Conservation (phyloP, 2,113 vertebrate genomes). For the Eptesicus fuscus region DNA sequence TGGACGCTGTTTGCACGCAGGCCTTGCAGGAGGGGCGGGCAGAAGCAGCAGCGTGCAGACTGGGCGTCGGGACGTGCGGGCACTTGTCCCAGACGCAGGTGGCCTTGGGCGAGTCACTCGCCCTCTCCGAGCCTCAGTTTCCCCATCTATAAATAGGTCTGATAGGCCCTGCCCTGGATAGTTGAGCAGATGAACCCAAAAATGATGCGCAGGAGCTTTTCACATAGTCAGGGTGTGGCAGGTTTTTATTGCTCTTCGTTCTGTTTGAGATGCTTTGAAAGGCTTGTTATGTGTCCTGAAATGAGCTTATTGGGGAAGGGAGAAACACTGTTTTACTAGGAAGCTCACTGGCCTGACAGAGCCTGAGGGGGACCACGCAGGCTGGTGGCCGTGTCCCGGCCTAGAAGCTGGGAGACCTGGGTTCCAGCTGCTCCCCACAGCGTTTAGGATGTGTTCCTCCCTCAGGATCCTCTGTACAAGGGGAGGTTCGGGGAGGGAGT, state of each 20-base stretch:
- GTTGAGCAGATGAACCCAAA: background rate
- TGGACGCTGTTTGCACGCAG: background rate
- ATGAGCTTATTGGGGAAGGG: background rate
- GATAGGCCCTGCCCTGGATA: background rate
- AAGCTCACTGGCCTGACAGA: background rate
- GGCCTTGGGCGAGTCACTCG: background rate
- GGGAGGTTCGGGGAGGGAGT: background rate
- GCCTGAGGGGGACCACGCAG: background rate
- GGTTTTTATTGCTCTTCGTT: background rate
- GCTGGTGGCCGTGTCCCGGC: background rate
- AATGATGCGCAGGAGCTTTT: background rate
- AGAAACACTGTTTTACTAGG: background rate
- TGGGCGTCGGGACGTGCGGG: accelerated
- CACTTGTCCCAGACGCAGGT: accelerated
- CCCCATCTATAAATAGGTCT: background rate
- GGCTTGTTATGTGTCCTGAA: background rate
- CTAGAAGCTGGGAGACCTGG: background rate
- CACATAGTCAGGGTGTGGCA: background rate
- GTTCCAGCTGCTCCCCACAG: too few species aligned
- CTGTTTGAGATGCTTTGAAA: background rate
- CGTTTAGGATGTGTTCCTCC: background rate
- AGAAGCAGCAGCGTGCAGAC: accelerated
- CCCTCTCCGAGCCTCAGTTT: background rate
- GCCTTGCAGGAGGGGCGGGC: background rate
- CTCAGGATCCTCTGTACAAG: background rate